Evolutionary conservation across 2,888 invertebrate species (phyloP).

Genomic region (Odontomyia ornata): DNA sequence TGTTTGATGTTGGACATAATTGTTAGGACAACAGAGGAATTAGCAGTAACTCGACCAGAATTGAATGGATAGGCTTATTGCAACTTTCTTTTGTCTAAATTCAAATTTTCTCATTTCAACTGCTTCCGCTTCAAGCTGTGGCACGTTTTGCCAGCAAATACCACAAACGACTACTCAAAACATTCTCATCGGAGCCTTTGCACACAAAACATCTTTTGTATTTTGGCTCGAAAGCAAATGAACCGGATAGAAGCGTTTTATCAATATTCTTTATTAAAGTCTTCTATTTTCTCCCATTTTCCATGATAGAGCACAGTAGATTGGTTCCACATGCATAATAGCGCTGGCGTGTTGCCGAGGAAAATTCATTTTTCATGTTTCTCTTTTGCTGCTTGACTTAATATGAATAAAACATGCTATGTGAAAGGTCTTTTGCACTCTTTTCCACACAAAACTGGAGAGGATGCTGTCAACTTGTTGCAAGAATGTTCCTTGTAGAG

Average conservation of each 20-base stretch:
- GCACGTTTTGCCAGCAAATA: too few species aligned
- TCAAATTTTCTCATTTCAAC: not conserved
- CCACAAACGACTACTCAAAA: too few species aligned
- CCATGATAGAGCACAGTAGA: not conserved
- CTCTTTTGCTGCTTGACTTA: not conserved
- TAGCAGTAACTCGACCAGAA: not conserved
- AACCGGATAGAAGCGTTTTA: too few species aligned
- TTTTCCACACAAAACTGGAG: not conserved
- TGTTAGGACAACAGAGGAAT: not conserved
- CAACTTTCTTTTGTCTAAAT: not conserved
- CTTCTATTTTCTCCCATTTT: too few species aligned
- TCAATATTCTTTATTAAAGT: too few species aligned
- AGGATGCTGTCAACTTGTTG: constrained; percentile 6
- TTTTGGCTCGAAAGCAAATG: too few species aligned
- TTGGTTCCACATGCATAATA: not conserved
- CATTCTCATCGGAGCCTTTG: too few species aligned
- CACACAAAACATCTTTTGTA: too few species aligned
- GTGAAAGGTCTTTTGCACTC: not conserved
- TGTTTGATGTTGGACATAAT: not conserved
- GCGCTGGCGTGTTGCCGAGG: not conserved
- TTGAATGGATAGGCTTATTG: not conserved
- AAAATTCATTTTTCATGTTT: constrained; percentile 5
- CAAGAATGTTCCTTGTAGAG: not conserved
- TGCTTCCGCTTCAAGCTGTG: not conserved
- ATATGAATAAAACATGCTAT: not conserved